Conservation (phyloP, 2,888 invertebrate species). For the Sesia apiformis region DNA sequence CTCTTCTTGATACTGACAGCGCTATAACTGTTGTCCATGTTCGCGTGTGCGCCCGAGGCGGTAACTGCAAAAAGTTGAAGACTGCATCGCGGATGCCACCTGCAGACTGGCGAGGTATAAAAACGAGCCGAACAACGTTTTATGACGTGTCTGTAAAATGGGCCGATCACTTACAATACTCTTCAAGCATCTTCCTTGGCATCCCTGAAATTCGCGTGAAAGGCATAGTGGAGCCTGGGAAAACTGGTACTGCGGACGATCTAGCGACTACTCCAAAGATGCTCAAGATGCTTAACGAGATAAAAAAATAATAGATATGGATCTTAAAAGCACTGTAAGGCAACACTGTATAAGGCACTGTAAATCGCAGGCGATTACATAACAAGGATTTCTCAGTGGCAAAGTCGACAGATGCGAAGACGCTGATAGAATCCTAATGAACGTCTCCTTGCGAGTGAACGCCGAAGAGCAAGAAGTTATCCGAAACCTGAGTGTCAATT, state of each 20-base stretch:
- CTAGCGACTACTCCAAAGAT: too few species aligned
- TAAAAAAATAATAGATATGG: too few species aligned
- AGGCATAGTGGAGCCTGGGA: background rate
- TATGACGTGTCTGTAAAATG: conserved; percentile 28
- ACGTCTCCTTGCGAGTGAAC: too few species aligned
- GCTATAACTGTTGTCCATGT: conserved; percentile 41
- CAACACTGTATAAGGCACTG: too few species aligned
- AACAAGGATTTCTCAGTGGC: too few species aligned
- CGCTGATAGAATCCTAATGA: too few species aligned
- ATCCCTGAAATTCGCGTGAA: background rate
- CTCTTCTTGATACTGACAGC: conserved; percentile 11
- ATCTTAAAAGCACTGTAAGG: too few species aligned
- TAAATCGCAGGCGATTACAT: too few species aligned
- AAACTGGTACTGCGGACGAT: background rate
- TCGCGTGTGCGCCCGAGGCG: conserved; percentile 22
- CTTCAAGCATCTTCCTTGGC: background rate
- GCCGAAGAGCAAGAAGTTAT: too few species aligned
- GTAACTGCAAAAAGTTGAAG: conserved; percentile 44
- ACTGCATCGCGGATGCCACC: conserved; percentile 46
- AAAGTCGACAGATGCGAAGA: too few species aligned
- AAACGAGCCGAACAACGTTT: conserved; percentile 48
- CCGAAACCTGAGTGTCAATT: too few species aligned
- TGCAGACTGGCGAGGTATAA: conserved; percentile 40
- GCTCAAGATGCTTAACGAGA: too few species aligned
- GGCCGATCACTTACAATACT: background rate